These are phyloP conservation scores for Hyperoplus lanceolatus DNA, from an alignment of 2,797 vertebrate genomes.

Conservation along the genomic window DNA sequence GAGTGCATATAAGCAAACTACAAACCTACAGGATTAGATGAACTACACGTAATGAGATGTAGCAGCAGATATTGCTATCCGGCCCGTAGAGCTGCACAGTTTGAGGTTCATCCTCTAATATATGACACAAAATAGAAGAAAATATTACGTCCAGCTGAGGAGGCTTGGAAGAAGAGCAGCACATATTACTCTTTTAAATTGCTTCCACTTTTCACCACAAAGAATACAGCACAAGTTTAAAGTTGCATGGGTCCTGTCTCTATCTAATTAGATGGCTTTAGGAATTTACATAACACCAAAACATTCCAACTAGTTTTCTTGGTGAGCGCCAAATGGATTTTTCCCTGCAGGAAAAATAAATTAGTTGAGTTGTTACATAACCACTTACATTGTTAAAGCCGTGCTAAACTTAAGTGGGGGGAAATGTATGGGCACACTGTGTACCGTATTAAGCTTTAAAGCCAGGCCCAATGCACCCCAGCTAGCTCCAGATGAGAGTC, in stretches of 20 bases:
- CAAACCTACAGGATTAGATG: slow-evolving; percentile 78
- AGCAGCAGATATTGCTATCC: slow-evolving; percentile 65
- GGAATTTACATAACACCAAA: slow-evolving; percentile 52
- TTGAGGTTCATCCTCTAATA: slow-evolving; percentile 36
- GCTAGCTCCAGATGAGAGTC: slow-evolving; percentile 45
- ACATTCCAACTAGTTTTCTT: slow-evolving; percentile 46
- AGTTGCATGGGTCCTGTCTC: not conserved
- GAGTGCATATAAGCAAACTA: slow-evolving; percentile 81
- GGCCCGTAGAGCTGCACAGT: slow-evolving; percentile 41
- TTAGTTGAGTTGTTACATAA: slow-evolving; percentile 65
- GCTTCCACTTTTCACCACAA: slow-evolving; percentile 11
- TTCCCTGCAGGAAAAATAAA: slow-evolving; percentile 48
- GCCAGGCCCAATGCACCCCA: slow-evolving; percentile 12
- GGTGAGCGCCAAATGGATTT: slow-evolving; percentile 51
- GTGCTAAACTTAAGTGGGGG: slow-evolving; percentile 57
- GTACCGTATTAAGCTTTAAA: slow-evolving; percentile 64
- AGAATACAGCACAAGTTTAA: slow-evolving; percentile 17
- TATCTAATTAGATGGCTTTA: slow-evolving; percentile 17
- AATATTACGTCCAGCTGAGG: not conserved
- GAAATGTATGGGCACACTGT: slow-evolving; percentile 66
- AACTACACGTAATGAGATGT: slow-evolving; percentile 75
- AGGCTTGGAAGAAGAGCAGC: slow-evolving; percentile 17
- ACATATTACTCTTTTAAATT: not conserved
- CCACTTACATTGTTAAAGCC: slow-evolving; percentile 67
- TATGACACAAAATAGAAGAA: slow-evolving; percentile 50